Evolutionary conservation across 1,140 invertebrate species (phyloP).

Genomic region (Diachasma alloeum): DNA sequence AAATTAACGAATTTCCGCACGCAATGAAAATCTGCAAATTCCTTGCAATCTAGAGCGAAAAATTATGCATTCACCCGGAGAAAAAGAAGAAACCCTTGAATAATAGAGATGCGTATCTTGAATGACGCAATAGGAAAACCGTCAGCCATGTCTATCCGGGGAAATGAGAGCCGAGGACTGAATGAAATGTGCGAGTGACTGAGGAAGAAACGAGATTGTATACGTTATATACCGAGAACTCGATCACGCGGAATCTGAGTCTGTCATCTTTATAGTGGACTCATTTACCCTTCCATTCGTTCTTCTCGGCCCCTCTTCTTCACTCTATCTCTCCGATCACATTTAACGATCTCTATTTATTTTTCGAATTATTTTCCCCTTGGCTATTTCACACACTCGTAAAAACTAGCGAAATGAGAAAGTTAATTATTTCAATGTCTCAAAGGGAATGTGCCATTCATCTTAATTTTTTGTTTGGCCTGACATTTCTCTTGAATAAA

Average conservation of each 20-base stretch:
- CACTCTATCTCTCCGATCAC: background rate
- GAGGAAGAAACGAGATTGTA: background rate
- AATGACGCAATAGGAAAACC: background rate
- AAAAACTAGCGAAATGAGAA: no score
- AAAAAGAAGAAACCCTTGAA: no score
- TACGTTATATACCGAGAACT: background rate
- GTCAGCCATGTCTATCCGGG: background rate
- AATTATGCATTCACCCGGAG: background rate
- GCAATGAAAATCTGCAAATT: background rate
- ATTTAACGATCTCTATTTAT: background rate
- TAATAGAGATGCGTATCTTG: background rate
- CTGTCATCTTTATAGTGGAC: background rate
- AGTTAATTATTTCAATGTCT: no score
- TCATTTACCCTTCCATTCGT: background rate
- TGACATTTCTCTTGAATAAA: no score
- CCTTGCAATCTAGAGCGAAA: background rate
- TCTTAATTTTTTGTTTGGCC: no score
- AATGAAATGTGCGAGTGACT: background rate
- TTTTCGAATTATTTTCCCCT: slow-evolving; percentile 42
- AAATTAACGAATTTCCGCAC: background rate
- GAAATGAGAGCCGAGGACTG: background rate
- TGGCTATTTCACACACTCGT: slow-evolving; percentile 25
- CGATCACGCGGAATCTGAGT: background rate
- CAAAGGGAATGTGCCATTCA: no score
- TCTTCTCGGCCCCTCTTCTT: background rate